Evolutionary conservation across 1,140 invertebrate species (phyloP).

Genomic region (Cydia fagiglandana): DNA sequence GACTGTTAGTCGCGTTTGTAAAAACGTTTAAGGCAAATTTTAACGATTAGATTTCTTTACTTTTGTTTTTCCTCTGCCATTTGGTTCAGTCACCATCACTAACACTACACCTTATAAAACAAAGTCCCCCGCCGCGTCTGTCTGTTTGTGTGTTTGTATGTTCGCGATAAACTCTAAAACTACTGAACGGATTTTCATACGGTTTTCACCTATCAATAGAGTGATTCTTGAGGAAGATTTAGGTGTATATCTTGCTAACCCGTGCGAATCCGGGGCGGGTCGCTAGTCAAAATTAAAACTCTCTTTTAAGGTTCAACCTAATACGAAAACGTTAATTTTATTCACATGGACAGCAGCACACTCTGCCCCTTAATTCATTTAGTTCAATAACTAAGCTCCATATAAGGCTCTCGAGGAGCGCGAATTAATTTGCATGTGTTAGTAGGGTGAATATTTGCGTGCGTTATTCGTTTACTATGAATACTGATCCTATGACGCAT

Average conservation of each 20-base stretch:
- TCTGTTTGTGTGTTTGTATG: too few species aligned
- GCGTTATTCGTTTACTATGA: background rate
- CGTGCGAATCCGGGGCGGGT: too few species aligned
- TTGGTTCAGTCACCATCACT: background rate
- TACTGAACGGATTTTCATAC: too few species aligned
- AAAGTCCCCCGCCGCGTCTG: too few species aligned
- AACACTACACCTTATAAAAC: too few species aligned
- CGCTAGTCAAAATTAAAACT: background rate
- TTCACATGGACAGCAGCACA: background rate
- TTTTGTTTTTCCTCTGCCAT: slow-evolving; percentile 10
- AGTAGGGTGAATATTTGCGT: slow-evolving; percentile 21
- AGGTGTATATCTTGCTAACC: too few species aligned
- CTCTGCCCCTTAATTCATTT: background rate
- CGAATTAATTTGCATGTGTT: slow-evolving; percentile 12
- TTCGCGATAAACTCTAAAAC: too few species aligned
- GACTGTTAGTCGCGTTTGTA: too few species aligned
- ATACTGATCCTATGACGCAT: background rate
- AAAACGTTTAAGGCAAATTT: too few species aligned
- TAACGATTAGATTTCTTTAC: too few species aligned
- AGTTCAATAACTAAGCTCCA: slow-evolving; percentile 3
- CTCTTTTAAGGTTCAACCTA: background rate
- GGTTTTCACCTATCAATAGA: too few species aligned
- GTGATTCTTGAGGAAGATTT: too few species aligned
- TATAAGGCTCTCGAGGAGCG: slow-evolving; percentile 7
- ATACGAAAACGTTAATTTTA: background rate